These are phyloP conservation scores for Euura saliciscinereae DNA, from an alignment of 1,140 invertebrate genomes.

Conservation along the genomic window DNA sequence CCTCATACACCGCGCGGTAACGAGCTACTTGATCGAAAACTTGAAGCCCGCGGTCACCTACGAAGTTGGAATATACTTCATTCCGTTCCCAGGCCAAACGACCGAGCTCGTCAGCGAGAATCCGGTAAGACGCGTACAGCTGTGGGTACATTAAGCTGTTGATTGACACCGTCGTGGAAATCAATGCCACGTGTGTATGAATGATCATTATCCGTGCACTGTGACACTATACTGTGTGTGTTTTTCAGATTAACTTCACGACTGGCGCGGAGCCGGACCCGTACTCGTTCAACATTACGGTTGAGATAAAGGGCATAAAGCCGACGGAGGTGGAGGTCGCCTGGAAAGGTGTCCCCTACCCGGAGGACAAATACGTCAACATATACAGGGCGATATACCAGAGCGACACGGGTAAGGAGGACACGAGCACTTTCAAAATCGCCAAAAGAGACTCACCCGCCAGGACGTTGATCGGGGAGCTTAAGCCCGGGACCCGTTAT, in stretches of 20 bases:
- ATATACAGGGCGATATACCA: constrained; percentile 87
- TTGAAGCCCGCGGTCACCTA: constrained; percentile 75
- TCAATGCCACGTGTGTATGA: neutral
- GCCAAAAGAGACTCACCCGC: constrained; percentile 79
- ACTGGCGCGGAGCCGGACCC: constrained; percentile 65
- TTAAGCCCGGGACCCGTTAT: constrained; percentile 84
- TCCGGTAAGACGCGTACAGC: constrained; percentile 53
- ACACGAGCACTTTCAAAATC: constrained; percentile 82
- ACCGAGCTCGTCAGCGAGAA: constrained; percentile 75
- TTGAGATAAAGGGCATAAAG: constrained; percentile 77
- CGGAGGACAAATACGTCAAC: constrained; percentile 89
- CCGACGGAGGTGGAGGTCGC: constrained; percentile 76
- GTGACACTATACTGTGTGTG: neutral
- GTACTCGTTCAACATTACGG: constrained; percentile 79
- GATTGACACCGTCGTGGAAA: constrained; percentile 58
- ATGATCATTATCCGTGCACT: neutral
- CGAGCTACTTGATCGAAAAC: constrained; percentile 73
- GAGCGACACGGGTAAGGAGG: constrained; percentile 74
- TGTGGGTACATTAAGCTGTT: constrained; percentile 30
- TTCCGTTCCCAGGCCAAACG: constrained; percentile 75
- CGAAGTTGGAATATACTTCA: constrained; percentile 78
- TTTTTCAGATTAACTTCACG: constrained; percentile 46
- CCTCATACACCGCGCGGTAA: constrained; percentile 77
- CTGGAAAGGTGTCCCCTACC: constrained; percentile 84
- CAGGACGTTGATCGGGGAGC: constrained; percentile 69